Evolutionary conservation across 2,113 vertebrate species (phyloP).

Genomic region (Paramisgurnus dabryanus): DNA sequence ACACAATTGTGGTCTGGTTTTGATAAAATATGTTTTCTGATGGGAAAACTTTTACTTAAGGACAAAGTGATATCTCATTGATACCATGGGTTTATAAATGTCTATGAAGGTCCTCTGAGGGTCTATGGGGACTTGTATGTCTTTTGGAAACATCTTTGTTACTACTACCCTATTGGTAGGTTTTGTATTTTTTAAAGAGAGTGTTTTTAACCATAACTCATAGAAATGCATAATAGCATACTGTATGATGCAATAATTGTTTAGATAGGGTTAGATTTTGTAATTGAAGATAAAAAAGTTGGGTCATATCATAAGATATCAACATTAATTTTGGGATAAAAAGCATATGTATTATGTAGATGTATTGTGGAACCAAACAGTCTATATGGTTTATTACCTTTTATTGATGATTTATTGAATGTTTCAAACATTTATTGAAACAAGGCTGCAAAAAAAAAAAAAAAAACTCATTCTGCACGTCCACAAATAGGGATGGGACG

Average conservation of each 20-base stretch:
- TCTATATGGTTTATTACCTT: too few relatives aligned
- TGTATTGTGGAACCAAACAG: too few relatives aligned
- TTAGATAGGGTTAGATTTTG: background rate
- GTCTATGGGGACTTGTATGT: conserved; percentile 14
- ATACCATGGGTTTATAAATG: conserved; percentile 23
- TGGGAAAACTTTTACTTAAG: conserved; percentile 21
- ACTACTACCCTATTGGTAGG: conserved; percentile 12
- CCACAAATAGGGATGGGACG: too few relatives aligned
- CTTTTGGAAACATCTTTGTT: conserved; percentile 14
- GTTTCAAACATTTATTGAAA: too few relatives aligned
- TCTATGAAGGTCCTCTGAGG: background rate
- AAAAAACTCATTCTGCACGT: too few relatives aligned
- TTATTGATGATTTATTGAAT: too few relatives aligned
- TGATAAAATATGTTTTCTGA: conserved; percentile 25
- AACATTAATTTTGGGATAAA: background rate
- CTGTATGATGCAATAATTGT: background rate
- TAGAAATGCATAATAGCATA: background rate
- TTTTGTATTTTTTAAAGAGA: background rate
- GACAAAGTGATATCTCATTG: conserved; percentile 41
- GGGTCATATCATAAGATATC: background rate
- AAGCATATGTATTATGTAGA: background rate
- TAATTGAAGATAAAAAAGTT: background rate
- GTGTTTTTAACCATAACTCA: too few relatives aligned
- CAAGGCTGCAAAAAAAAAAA: too few relatives aligned
- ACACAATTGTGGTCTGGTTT: conserved; percentile 2